Conservation (phyloP, 2,888 invertebrate genomes). For the Parochlus steinenii region DNA sequence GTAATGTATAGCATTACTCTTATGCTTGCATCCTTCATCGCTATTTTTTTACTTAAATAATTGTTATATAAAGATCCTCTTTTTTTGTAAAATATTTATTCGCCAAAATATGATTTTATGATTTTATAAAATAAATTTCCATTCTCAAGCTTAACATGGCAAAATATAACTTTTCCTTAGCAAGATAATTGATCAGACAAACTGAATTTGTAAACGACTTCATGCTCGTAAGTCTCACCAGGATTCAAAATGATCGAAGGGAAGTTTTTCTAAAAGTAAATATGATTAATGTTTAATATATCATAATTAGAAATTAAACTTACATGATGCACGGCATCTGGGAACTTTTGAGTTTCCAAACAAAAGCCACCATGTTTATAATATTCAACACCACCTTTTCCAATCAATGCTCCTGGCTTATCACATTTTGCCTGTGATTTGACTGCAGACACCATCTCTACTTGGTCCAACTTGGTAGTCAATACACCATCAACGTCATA, state of each 20-base stretch:
- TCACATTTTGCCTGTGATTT: slow-evolving; percentile 8
- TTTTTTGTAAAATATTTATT: no score
- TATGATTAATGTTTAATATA: slow-evolving; percentile 8
- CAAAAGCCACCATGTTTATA: slow-evolving; percentile 67
- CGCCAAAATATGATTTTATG: no score
- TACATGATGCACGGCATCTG: slow-evolving; percentile 76
- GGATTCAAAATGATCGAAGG: slow-evolving; percentile 57
- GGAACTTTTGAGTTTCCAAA: slow-evolving; percentile 83
- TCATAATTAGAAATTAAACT: slow-evolving; percentile 21
- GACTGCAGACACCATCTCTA: background rate
- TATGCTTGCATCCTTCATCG: no score
- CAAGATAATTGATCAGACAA: no score
- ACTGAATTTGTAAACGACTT: slow-evolving; percentile 61
- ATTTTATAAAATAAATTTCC: no score
- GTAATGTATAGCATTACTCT: no score
- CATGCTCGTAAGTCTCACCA: slow-evolving; percentile 52
- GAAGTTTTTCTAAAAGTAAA: slow-evolving; percentile 46
- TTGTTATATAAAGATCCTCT: no score
- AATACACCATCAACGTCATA: slow-evolving; percentile 10
- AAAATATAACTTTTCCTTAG: no score
- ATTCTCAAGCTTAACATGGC: no score
- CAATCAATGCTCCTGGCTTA: slow-evolving; percentile 33
- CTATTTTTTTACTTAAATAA: no score
- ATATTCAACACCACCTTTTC: slow-evolving; percentile 55
- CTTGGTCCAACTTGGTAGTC: slow-evolving; percentile 13